Base-by-base conservation (phyloP, 1,140 invertebrate genomes). In the Neotoxoptera formosana region DNA sequence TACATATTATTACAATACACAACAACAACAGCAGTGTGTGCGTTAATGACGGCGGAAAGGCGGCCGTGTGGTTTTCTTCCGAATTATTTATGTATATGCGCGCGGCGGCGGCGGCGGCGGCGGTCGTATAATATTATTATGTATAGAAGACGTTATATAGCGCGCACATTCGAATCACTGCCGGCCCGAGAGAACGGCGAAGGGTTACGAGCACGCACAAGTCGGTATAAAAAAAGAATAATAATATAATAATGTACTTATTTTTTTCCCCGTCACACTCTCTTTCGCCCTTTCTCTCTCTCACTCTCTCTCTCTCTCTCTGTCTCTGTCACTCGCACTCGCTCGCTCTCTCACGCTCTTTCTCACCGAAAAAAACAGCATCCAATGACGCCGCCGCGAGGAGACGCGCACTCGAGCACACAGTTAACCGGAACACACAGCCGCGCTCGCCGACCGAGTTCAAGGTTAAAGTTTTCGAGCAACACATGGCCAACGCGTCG, bases 381-480 rank as follows among this genome's bases (percentile, higher is more conserved):
- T 93, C 91, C 91, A 93, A 48, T 48, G 91, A 76, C 45, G 34
- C 47, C 90, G 41, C 21, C 90, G 60, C 60, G 47, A 86, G 84
- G 47, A 89, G 34, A 36, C 53, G 89, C 87, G 47, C 91, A 84
- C 81, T 84, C 81, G 48, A 93, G n/a, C n/a, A 41, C 41, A 86
- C 81, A 56, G 91, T 93, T 93, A 93, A 93, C 91, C 91, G 91
- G 91, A 93, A 93, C 91, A 86, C 81, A 11, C 48, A 14, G 88
- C 4, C 41, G 41, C 90, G 90, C 90, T 48, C 87, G 30, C 60
- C 91, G 91, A 81, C 91, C 91, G 91, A 93, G 91, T 93, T 93
- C 91, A 93, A 93, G 91, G 91, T 93, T 93, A 93, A 93, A 93
- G 91, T 93, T 90, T 60, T 45, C 89, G 25, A 23, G 36, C n/a